These are phyloP conservation scores for Neotragus pygmaeus DNA, from an alignment of 2,113 vertebrate species.

Conservation along the genomic window DNA sequence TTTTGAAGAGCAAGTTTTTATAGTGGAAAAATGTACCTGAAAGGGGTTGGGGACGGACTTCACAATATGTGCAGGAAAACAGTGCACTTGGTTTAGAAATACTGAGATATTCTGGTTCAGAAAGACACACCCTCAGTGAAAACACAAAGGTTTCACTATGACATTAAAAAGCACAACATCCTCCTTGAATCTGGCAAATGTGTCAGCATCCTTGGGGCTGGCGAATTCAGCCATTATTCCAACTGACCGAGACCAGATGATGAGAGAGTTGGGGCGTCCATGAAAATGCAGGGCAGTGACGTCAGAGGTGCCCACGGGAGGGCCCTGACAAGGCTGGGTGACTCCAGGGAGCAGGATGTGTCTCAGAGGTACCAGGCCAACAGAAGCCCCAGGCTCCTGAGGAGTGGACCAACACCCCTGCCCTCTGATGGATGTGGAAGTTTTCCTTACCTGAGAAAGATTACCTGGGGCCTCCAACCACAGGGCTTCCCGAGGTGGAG, in stretches of 20 bases:
- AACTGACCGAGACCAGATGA: neutral
- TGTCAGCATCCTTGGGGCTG: neutral
- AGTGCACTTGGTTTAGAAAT: neutral
- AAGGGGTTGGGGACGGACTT: neutral
- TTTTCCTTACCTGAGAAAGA: constrained; percentile 45
- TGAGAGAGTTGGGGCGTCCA: neutral
- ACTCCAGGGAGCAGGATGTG: neutral
- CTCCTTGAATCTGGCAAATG: neutral
- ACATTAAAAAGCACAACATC: neutral
- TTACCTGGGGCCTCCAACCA: neutral
- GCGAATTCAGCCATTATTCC: neutral
- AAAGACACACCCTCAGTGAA: neutral
- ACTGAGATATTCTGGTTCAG: neutral
- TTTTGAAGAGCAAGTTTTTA: constrained; percentile 30
- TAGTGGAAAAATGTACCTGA: neutral
- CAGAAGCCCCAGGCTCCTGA: neutral
- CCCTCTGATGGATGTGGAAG: neutral
- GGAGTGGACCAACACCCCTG: neutral
- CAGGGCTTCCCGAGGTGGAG: neutral
- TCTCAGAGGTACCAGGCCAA: neutral
- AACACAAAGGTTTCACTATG: neutral
- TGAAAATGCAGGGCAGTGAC: neutral
- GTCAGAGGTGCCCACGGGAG: neutral
- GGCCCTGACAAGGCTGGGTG: neutral
- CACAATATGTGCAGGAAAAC: neutral